Base-by-base conservation (phyloP, 2,888 invertebrate species). In the Hydrotaea diabolus region DNA sequence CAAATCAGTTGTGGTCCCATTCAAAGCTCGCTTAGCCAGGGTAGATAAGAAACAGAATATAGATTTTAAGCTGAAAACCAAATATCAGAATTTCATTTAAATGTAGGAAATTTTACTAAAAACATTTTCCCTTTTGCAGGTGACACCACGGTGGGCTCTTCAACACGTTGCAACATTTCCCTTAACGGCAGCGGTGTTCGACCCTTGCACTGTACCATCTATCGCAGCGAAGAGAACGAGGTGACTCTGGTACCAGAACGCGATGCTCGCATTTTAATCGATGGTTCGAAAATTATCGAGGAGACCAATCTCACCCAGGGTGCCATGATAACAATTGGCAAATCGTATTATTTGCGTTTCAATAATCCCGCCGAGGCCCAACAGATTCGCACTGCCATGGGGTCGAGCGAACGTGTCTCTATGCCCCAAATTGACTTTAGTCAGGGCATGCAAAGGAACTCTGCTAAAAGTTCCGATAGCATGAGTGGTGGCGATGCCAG, bases 361-460 rank as follows among this genome's bases (percentile, higher is more conserved):
- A 98, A 98, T 93, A 97, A 98, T 92, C 98, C 98, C 0, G 96
- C 96, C 75, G 97, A 98, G 91, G 97, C 97, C 4, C 95, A 96
- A 91, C 94, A 97, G 88, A 96, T 97, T 94, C 97, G 96, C 92
- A 96, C 97, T 0, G 96, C 96, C 5, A 93, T 97, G 85, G 93
- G 91, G 78, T 92, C 92, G 43, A 95, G 96, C 82, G 94, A 95
- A 1, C 92, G 96, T 90, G 95, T 96, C 85, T 96, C 96, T 66
- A 96, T 96, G 95, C 95, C 96, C 31, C 96, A 96, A 11, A 94
- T 96, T 86, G 95, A 95, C 88, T 96, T 95, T 89, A 90, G 90
- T 21, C 90, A 91, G 86, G 9, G 69, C 21, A 49, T 78, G 4
- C 87, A 87, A 83, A 86, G 88, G 36, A 87, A 87, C 36, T 87